These are phyloP conservation scores for Ormyrus labotus DNA, from an alignment of 2,888 invertebrate species.

Conservation along the genomic window DNA sequence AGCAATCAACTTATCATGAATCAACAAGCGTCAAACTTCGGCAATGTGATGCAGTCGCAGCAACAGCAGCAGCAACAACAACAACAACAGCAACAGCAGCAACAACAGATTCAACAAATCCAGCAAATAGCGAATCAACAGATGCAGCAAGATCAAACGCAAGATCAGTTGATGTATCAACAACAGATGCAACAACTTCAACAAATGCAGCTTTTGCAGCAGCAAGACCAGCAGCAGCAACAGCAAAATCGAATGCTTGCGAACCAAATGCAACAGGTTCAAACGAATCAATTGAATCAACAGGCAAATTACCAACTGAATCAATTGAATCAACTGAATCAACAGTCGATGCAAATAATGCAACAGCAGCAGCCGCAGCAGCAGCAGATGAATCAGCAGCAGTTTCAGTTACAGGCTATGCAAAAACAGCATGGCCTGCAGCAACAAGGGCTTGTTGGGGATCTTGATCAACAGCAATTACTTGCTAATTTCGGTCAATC, in stretches of 20 bases:
- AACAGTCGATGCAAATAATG: slow-evolving; percentile 67
- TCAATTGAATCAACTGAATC: slow-evolving; percentile 59
- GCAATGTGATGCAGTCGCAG: slow-evolving; percentile 64
- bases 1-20: slow-evolving; percentile 71
- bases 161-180: slow-evolving; percentile 69
- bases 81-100: slow-evolving; percentile 66
- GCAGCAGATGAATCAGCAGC: slow-evolving; percentile 63
- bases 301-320: slow-evolving; percentile 59
- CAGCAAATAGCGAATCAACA: slow-evolving; percentile 68
- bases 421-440: slow-evolving; percentile 64
- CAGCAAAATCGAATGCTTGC: slow-evolving; percentile 63
- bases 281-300: slow-evolving; percentile 60
- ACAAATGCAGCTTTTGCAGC: slow-evolving; percentile 68
- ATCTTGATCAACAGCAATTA: slow-evolving; percentile 55
- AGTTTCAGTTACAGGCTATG: slow-evolving; percentile 68
- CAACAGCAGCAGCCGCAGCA: slow-evolving; percentile 63
- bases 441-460: slow-evolving; percentile 61
- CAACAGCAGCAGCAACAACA: slow-evolving; percentile 70
- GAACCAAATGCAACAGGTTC: slow-evolving; percentile 64
- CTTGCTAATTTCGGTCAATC: slow-evolving; percentile 50
- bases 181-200: slow-evolving; percentile 69
- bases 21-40: slow-evolving; percentile 68
- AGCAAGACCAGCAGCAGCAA: slow-evolving; percentile 63
- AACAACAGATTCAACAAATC: slow-evolving; percentile 66
- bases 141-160: slow-evolving; percentile 65